Conservation (phyloP, 2,888 invertebrate genomes). For the Nemotelus nigrinus region DNA sequence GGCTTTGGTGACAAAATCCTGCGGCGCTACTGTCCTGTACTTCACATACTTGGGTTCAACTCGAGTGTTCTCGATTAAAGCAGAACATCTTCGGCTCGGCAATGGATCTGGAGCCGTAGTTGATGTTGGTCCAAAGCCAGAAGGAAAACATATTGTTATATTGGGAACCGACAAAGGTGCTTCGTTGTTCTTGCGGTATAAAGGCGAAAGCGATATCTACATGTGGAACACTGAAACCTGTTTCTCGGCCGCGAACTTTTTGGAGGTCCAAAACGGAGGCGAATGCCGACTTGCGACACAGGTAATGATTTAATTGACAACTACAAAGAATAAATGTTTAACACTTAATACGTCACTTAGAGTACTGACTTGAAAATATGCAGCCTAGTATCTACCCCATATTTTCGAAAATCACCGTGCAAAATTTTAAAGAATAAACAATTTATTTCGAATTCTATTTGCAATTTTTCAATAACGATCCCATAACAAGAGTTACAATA, state of each 20-base stretch:
- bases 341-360: no score
- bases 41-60: constrained; percentile 71
- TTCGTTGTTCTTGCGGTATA: constrained; percentile 71
- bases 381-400: background rate
- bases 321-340: background rate
- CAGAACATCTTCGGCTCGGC: constrained; percentile 67
- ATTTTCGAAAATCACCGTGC: background rate
- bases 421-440: no score
- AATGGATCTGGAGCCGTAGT: constrained; percentile 68
- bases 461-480: no score
- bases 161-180: constrained; percentile 71
- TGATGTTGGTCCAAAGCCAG: constrained; percentile 69
- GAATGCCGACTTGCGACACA: constrained; percentile 72
- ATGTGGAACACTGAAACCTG: constrained; percentile 72
- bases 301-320: constrained; percentile 55
- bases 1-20: constrained; percentile 66
- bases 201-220: constrained; percentile 71
- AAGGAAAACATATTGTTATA: constrained; percentile 67
- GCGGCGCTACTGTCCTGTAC: constrained; percentile 67
- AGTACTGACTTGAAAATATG: no score
- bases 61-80: constrained; percentile 69
- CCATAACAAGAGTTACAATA: no score
- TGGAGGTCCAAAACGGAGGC: constrained; percentile 70
- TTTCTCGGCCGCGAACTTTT: constrained; percentile 68
- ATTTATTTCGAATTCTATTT: no score